Percentiles rank a stretch among this genome's conserved stretches.
phyloP scores from a whole-genome alignment of 2,113 vertebrate genomes.

The Geococcyx californianus region DNA sequence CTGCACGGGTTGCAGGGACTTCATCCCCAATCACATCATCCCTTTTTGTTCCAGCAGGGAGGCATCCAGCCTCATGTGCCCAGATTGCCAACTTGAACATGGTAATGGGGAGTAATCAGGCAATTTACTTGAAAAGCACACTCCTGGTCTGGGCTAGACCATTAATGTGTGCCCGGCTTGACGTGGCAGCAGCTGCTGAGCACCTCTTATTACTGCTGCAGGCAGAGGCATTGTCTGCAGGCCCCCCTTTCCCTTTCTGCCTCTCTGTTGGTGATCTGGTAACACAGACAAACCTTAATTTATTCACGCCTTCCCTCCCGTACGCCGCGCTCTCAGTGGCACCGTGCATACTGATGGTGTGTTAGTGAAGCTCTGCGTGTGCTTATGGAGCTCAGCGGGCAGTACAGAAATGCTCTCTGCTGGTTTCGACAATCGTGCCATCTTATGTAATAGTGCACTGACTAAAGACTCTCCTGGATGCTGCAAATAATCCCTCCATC shows the following conservation, averaged over 20 bases:
- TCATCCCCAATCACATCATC: not conserved
- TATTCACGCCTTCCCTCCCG: not conserved
- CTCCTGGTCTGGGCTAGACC: not conserved
- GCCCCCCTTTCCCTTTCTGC: not conserved
- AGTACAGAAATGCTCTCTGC: not conserved
- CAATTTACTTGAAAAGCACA: not conserved
- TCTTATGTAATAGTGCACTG: not conserved
- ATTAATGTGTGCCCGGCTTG: not conserved
- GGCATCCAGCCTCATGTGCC: not conserved
- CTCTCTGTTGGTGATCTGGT: not conserved
- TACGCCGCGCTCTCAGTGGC: not conserved
- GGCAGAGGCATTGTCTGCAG: not conserved
- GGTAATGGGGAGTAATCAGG: not conserved
- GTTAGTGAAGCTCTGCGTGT: not conserved
- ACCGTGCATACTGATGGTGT: accelerated
- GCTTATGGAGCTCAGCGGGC: not conserved
- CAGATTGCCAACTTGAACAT: not conserved
- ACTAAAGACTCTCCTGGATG: not conserved
- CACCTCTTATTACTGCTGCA: not conserved
- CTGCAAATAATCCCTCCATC: not conserved
- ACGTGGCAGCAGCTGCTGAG: not conserved
- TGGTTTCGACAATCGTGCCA: not conserved
- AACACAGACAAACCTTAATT: not conserved
- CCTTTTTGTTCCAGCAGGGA: not conserved
- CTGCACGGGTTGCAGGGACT: not conserved